phyloP scores from a whole-genome alignment of 2,888 invertebrate species.

The Mesodorylaimus sp. region DNA sequence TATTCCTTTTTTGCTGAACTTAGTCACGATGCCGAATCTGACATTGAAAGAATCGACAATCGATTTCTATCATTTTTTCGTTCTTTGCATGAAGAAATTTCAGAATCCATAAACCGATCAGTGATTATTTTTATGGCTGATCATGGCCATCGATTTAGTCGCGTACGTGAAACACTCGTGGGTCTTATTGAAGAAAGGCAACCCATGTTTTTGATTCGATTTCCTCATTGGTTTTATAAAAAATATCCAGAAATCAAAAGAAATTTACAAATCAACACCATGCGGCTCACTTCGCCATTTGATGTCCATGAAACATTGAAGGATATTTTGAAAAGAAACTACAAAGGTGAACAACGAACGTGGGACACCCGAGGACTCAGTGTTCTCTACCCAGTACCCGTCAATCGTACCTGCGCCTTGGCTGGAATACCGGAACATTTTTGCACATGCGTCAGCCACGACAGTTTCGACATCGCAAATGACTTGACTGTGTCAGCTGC shows the following conservation, averaged over 20 bases:
- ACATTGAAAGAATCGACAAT: not conserved
- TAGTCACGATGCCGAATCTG: not conserved
- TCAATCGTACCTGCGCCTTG: not conserved
- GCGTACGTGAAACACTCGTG: not conserved
- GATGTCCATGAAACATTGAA: slow-evolving; percentile 60
- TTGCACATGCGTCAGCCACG: slow-evolving; percentile 6
- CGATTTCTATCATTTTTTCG: not conserved
- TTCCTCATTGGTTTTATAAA: slow-evolving; percentile 52
- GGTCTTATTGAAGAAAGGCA: slow-evolving; percentile 56
- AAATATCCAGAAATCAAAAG: slow-evolving; percentile 44
- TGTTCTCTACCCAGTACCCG: not conserved
- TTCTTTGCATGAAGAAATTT: not conserved
- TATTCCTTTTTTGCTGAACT: not conserved
- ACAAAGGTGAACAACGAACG: not conserved
- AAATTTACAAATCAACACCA: slow-evolving; percentile 47
- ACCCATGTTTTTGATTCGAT: slow-evolving; percentile 53
- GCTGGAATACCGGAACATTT: slow-evolving; percentile 1
- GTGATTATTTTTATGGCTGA: not conserved
- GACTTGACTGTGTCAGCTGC: too few relatives aligned
- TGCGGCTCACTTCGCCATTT: slow-evolving; percentile 56
- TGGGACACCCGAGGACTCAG: not conserved
- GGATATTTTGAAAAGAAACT: slow-evolving; percentile 38
- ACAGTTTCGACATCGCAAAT: too few relatives aligned
- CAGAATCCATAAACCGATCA: not conserved
- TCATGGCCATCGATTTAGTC: not conserved